These are phyloP conservation scores for Lepidothrix coronata DNA, from an alignment of 2,113 vertebrate species.

Conservation along the genomic window DNA sequence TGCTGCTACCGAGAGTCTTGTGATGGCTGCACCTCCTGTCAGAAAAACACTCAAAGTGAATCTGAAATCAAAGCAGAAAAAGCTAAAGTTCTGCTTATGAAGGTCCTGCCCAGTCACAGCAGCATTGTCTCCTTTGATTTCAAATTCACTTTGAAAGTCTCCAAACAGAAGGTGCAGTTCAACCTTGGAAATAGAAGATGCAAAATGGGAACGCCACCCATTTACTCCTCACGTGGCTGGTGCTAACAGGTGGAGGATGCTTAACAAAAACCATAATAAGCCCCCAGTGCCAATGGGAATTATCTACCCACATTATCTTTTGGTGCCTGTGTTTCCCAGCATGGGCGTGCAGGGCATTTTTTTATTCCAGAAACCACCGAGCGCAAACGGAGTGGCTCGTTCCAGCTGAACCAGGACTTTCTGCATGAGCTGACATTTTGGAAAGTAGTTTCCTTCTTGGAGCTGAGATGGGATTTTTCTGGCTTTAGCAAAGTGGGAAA, in stretches of 20 bases:
- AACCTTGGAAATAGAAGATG: not conserved
- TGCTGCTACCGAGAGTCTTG: not conserved
- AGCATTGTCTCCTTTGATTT: constrained; percentile 36
- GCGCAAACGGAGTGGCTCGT: not conserved
- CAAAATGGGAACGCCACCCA: not conserved
- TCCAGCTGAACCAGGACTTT: constrained; percentile 42
- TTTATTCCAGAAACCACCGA: not conserved
- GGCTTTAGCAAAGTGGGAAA: constrained; percentile 28
- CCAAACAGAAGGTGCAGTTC: not conserved
- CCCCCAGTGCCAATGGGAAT: not conserved
- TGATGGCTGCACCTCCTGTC: not conserved
- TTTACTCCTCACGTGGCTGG: not conserved
- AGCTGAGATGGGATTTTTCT: constrained; percentile 43
- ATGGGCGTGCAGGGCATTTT: not conserved
- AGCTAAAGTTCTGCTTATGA: constrained; percentile 34
- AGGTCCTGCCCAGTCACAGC: not conserved
- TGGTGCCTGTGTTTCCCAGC: not conserved
- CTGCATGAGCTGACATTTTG: constrained; percentile 41
- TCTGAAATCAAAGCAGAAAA: constrained; percentile 55
- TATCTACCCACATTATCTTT: not conserved
- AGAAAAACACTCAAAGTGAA: constrained; percentile 43
- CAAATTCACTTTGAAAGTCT: constrained; percentile 51
- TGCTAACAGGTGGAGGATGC: not conserved
- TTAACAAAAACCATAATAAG: not conserved
- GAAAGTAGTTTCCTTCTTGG: constrained; percentile 50